Evolutionary conservation across 2,797 vertebrate genomes (phyloP).

Genomic region (Acropternis orthonyx): DNA sequence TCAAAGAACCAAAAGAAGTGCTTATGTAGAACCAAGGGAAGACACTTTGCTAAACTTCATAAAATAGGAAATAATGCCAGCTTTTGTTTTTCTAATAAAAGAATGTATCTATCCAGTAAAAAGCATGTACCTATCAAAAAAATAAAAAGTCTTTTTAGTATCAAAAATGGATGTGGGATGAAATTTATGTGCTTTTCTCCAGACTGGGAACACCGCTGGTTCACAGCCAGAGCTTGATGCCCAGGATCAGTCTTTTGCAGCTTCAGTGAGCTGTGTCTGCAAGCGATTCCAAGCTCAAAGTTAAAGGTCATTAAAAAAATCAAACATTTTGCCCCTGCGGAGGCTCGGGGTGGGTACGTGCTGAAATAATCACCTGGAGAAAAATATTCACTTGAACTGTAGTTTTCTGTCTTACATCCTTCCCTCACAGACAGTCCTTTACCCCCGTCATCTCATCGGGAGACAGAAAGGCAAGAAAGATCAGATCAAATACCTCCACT

Average conservation of each 20-base stretch:
- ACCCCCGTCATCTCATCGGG: background rate
- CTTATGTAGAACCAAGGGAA: background rate
- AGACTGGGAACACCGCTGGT: background rate
- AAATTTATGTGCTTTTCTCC: background rate
- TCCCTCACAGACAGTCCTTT: background rate
- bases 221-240: background rate
- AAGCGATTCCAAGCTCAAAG: background rate
- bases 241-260: background rate
- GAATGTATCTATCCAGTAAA: background rate
- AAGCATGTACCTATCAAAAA: background rate
- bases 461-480: background rate
- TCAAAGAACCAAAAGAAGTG: background rate
- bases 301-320: slow-evolving; percentile 3
- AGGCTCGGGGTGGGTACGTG: background rate
- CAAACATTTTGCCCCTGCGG: background rate
- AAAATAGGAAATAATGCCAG: background rate
- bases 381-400: background rate
- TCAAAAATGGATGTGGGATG: background rate
- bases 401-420: background rate
- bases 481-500: background rate
- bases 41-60: background rate
- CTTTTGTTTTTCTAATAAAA: background rate
- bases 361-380: slow-evolving; percentile 39
- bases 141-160: background rate
- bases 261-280: background rate